These are phyloP conservation scores for Drosophila punjabiensis DNA, from an alignment of 1,140 invertebrate species.

Conservation along the genomic window DNA sequence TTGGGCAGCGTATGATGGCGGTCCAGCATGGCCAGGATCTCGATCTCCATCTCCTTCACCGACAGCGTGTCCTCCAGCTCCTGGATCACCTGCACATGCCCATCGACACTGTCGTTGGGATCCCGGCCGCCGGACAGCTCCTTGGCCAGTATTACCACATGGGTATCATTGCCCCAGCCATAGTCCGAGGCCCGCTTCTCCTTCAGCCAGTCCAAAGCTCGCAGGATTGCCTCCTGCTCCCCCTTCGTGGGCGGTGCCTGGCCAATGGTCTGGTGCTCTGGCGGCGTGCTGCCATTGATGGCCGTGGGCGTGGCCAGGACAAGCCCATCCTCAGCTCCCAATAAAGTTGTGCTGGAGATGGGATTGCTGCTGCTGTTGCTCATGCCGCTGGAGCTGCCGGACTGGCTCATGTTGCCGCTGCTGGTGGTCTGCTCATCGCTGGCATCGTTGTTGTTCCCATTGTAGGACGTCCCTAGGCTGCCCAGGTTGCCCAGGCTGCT, in stretches of 20 bases:
- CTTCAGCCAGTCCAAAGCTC: slow-evolving; percentile 89
- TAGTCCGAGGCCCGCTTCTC: slow-evolving; percentile 89
- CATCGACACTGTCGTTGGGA: slow-evolving; percentile 86
- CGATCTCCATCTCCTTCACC: slow-evolving; percentile 93
- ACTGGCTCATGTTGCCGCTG: slow-evolving; percentile 15
- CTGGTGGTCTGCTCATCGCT: slow-evolving; percentile 52
- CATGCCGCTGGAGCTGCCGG: not conserved
- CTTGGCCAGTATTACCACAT: slow-evolving; percentile 89
- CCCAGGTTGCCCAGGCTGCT: slow-evolving; percentile 9
- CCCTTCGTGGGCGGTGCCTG: slow-evolving; percentile 85
- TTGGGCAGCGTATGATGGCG: slow-evolving; percentile 85
- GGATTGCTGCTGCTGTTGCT: slow-evolving; percentile 13
- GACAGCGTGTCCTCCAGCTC: slow-evolving; percentile 91
- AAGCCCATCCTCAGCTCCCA: slow-evolving; percentile 11
- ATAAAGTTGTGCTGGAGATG: slow-evolving; percentile 12
- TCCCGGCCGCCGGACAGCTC: slow-evolving; percentile 85
- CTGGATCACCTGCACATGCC: slow-evolving; percentile 78
- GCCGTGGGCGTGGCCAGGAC: slow-evolving; percentile 20
- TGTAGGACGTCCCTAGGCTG: not conserved
- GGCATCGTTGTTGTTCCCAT: slow-evolving; percentile 36
- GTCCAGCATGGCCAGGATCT: slow-evolving; percentile 91
- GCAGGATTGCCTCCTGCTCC: slow-evolving; percentile 87
- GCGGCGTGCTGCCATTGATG: slow-evolving; percentile 21
- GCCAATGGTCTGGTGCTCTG: slow-evolving; percentile 71
- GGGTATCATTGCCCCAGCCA: slow-evolving; percentile 92